These are phyloP conservation scores for Epistrophe eligans DNA, from an alignment of 2,888 invertebrate genomes.

Conservation along the genomic window DNA sequence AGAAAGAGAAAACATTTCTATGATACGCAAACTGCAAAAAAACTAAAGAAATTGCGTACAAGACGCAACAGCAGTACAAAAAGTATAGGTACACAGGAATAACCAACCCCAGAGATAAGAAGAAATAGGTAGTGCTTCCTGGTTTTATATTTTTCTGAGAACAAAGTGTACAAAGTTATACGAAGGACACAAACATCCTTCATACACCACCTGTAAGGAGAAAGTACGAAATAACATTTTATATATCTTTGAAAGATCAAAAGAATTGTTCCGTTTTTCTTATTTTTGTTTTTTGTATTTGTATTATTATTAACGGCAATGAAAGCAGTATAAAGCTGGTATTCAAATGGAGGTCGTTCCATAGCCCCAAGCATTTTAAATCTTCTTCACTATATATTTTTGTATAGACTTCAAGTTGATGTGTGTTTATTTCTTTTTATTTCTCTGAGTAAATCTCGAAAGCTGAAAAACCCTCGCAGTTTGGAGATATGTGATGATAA, in stretches of 20 bases:
- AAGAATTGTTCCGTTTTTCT: constrained; percentile 48
- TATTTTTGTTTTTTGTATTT: neutral
- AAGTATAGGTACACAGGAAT: neutral
- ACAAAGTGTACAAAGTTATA: constrained; percentile 17
- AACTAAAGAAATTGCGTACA: constrained; percentile 27
- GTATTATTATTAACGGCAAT: constrained; percentile 1
- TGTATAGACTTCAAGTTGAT: constrained; percentile 11
- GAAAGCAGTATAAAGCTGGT: constrained; percentile 18
- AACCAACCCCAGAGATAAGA: constrained; percentile 3
- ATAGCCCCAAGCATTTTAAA: constrained; percentile 54
- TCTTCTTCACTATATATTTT: constrained; percentile 7
- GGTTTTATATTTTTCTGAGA: constrained; percentile 25
- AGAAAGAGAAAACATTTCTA: constrained; percentile 1
- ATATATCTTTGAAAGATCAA: constrained; percentile 53
- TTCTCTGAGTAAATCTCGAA: constrained; percentile 39
- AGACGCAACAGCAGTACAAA: constrained; percentile 1
- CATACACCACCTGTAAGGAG: constrained; percentile 35
- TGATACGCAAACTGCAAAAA: constrained; percentile 44
- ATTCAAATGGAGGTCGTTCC: constrained; percentile 67
- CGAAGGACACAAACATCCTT: constrained; percentile 51
- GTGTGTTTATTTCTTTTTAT: constrained; percentile 27
- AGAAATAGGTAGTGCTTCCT: constrained; percentile 41
- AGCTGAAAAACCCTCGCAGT: constrained; percentile 40
- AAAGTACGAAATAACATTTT: constrained; percentile 22
- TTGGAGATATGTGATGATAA: constrained; percentile 31